These are phyloP conservation scores for Rhizoglyphus robini DNA, from an alignment of 1,140 invertebrate genomes.

Conservation along the genomic window DNA sequence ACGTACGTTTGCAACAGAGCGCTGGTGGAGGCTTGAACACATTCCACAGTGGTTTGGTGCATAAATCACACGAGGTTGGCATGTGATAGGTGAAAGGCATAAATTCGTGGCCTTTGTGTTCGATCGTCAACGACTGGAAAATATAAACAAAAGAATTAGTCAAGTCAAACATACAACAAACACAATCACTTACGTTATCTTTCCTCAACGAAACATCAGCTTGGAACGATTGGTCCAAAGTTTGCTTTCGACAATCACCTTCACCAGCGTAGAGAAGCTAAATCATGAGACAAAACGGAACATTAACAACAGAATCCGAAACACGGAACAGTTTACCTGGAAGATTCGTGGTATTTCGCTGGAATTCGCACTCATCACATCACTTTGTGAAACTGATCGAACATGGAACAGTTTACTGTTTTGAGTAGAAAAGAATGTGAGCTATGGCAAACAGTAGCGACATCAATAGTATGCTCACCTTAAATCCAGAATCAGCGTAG, in stretches of 20 bases:
- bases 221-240: slow-evolving; percentile 43
- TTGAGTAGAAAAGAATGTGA: slow-evolving; percentile 28
- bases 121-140: slow-evolving; percentile 48
- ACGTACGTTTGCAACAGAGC: slow-evolving; percentile 81
- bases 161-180: neutral
- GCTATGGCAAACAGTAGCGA: neutral
- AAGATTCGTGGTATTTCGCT: slow-evolving; percentile 99
- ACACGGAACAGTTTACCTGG: slow-evolving; percentile 46
- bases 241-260: slow-evolving; percentile 71
- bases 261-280: slow-evolving; percentile 79
- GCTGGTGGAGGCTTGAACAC: slow-evolving; percentile 92
- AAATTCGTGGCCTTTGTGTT: slow-evolving; percentile 91
- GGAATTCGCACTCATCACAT: slow-evolving; percentile 92
- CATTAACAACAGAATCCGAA: neutral
- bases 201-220: slow-evolving; percentile 27
- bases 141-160: neutral
- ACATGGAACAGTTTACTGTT: slow-evolving; percentile 95
- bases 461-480: slow-evolving; percentile 47
- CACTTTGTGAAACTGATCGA: slow-evolving; percentile 85
- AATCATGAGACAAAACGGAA: slow-evolving; percentile 24
- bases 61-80: slow-evolving; percentile 93
- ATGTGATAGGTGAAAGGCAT: slow-evolving; percentile 92
- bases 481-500: slow-evolving; percentile 83
- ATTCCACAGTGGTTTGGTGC: slow-evolving; percentile 89
- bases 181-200: slow-evolving; percentile 28